Evolutionary conservation across 2,113 vertebrate genomes (phyloP), one percentile per base, ranked within the genome.

Genomic region (Tachycineta bicolor): DNA sequence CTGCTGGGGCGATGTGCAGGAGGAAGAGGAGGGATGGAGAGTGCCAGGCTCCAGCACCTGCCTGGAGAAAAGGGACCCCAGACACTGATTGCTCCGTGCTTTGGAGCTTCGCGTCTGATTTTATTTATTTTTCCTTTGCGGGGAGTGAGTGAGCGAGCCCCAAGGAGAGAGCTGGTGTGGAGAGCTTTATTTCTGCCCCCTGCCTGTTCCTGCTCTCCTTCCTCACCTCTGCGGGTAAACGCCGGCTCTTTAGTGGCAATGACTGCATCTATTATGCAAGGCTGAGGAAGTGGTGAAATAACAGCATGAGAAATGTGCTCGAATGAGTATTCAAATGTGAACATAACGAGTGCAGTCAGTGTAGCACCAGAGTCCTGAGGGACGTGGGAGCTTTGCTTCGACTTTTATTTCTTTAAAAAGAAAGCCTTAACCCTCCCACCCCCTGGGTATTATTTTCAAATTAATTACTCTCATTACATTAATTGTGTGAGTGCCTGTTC

Each of bases 271-370:
- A 91, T 97, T 97, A 97, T 97, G 93, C 93, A 95, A 90, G 92
- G 86, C 86, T 87, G 90, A 96, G 92, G 96, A 96, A 94, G 94
- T 95, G 96, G 97, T 69, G 87, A 62, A 97, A 94, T 95, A 97
- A 94, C 93, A 96, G 96, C 96, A 94, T 80, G 92, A 96, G 97
- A 95, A 96, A 96, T 93, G 97, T 95, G 95, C 96, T 96, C 55
- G 81, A 82, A 83, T 95, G 96, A 96, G 96, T 97, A 97, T 97
- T 97, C 96, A 97, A 97, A 96, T 95, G 96, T 3, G 87, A 96
- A 89, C 95, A 91, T 97, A 97, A 96, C 82, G 90, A 96, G 97
- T 89, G 97, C 96, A 96, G 97, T 87, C 93, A 94, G 89, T 93
- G 94, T 94, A 97, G 96, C 92, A 26, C 59, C 21, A 37, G 44